Conservation (phyloP, 2,888 invertebrate species). For the Silvanus unidentatus region DNA sequence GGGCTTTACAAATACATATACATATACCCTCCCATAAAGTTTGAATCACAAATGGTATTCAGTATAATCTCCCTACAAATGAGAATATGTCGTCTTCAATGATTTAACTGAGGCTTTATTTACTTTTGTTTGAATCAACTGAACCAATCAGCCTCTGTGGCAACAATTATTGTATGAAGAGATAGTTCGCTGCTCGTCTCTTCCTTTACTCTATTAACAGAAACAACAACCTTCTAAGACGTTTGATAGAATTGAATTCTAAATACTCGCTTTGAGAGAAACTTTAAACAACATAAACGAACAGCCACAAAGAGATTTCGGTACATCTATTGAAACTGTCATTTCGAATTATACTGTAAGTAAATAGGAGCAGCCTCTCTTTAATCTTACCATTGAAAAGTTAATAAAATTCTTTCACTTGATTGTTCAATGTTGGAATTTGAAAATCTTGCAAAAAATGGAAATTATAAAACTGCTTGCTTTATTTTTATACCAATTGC, state of each 20-base stretch:
- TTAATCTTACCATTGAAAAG: too few relatives aligned
- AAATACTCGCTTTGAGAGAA: constrained; percentile 29
- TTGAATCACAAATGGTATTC: too few relatives aligned
- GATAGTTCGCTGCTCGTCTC: constrained; percentile 7
- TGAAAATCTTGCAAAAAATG: too few relatives aligned
- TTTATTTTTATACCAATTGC: neutral
- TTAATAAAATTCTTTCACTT: too few relatives aligned
- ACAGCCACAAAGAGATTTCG: constrained; percentile 31
- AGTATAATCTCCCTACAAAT: too few relatives aligned
- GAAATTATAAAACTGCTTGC: too few relatives aligned
- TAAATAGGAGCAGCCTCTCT: too few relatives aligned
- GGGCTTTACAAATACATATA: too few relatives aligned
- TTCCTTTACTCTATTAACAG: neutral
- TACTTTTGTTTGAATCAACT: constrained; percentile 34
- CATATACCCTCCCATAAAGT: too few relatives aligned
- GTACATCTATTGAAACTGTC: constrained; percentile 12
- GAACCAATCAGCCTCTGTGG: constrained; percentile 35
- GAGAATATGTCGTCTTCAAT: too few relatives aligned
- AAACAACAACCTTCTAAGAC: constrained; percentile 27
- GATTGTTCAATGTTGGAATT: neutral
- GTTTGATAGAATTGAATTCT: constrained; percentile 34
- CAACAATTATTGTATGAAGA: constrained; percentile 27
- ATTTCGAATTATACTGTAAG: neutral
- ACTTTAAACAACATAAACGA: constrained; percentile 36
- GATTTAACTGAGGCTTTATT: neutral